phyloP scores from a whole-genome alignment of 2,888 invertebrate genomes.

The Ochropleura leucogaster region DNA sequence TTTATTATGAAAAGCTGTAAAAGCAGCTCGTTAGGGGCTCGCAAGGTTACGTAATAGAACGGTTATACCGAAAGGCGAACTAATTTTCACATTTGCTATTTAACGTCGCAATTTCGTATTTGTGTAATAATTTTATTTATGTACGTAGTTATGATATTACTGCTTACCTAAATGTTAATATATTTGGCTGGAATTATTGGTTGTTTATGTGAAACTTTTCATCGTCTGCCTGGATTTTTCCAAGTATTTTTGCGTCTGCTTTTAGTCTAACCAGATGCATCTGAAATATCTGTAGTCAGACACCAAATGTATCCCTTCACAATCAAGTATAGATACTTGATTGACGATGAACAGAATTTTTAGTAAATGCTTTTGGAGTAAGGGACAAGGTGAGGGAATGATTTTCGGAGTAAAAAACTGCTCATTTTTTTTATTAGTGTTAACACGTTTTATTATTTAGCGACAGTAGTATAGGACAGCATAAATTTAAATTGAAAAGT shows the following conservation, averaged over 20 bases:
- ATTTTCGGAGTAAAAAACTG: no score
- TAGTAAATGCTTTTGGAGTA: no score
- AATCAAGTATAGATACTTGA: not conserved
- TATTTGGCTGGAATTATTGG: not conserved
- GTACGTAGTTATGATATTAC: conserved; percentile 4
- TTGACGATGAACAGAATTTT: no score
- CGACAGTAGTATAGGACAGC: no score
- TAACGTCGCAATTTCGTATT: conserved; percentile 43
- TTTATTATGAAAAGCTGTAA: conserved; percentile 57
- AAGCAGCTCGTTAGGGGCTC: conserved; percentile 34
- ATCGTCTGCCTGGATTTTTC: no score
- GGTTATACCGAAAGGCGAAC: conserved; percentile 44
- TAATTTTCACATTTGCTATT: conserved; percentile 56
- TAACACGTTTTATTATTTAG: no score
- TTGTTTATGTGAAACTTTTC: not conserved
- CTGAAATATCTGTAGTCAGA: no score
- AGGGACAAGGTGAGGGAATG: no score
- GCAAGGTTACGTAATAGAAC: conserved; percentile 43
- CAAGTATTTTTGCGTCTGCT: no score
- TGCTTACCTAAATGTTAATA: conserved; percentile 17
- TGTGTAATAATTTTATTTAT: conserved; percentile 50
- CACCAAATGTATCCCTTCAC: not conserved
- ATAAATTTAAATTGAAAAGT: no score
- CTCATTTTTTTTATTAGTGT: no score
- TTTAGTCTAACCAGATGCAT: no score